phyloP scores from a whole-genome alignment of 2,113 vertebrate species.

The Empidonax traillii region DNA sequence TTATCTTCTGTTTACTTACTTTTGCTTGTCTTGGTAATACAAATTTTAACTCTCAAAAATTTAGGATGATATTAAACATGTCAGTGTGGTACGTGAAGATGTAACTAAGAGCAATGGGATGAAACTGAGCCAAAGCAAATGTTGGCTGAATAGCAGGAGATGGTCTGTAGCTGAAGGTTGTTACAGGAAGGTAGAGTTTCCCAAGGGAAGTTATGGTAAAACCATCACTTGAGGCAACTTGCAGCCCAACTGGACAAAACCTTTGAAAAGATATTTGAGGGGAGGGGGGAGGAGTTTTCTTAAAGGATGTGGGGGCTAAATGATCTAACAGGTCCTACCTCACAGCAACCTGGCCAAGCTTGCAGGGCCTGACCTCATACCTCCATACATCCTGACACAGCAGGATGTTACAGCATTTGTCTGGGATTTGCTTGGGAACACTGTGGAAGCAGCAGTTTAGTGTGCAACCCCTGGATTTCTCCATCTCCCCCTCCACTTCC shows the following conservation, averaged over 20 bases:
- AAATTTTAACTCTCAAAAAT: not conserved
- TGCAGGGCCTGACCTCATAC: accelerated
- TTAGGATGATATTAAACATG: not conserved
- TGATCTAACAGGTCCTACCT: not conserved
- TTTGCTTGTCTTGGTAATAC: not conserved
- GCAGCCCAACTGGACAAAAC: not conserved
- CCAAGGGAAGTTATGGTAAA: not conserved
- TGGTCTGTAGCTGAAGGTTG: not conserved
- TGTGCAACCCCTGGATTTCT: not conserved
- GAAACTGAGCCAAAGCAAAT: constrained; percentile 32
- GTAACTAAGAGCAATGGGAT: constrained; percentile 4
- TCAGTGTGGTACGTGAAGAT: not conserved
- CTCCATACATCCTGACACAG: accelerated
- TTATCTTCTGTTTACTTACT: constrained; percentile 4
- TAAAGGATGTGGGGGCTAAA: not conserved
- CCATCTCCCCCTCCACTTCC: accelerated
- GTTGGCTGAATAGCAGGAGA: not conserved
- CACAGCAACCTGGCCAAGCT: not conserved
- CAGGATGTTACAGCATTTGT: accelerated
- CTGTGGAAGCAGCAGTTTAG: not conserved
- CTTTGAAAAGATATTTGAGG: not conserved
- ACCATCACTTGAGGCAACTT: not conserved
- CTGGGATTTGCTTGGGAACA: not conserved
- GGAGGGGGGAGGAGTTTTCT: not conserved
- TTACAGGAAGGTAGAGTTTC: not conserved